Conservation (phyloP, 2,797 vertebrate genomes). For the Echiichthys vipera region DNA sequence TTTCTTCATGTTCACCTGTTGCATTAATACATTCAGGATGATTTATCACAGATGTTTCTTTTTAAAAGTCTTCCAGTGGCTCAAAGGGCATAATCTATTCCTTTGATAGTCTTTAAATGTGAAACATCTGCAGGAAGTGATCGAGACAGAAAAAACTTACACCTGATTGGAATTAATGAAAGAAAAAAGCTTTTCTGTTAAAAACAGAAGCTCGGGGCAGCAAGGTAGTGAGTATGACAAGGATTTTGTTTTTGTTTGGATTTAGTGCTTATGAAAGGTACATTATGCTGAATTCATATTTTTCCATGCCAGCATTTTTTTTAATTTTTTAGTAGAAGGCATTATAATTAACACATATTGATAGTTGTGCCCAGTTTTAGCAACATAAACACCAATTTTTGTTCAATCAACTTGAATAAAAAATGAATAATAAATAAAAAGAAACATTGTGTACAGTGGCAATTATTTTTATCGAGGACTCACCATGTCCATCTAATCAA, state of each 20-base stretch:
- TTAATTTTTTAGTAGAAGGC: background rate
- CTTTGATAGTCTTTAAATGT: conserved; percentile 15
- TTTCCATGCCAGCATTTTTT: background rate
- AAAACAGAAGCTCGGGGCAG: background rate
- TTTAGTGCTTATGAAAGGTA: background rate
- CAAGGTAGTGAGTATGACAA: background rate
- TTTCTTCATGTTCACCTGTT: conserved; percentile 18
- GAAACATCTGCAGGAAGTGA: conserved; percentile 19
- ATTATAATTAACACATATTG: background rate
- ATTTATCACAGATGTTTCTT: conserved; percentile 13
- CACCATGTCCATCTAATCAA: conserved; percentile 43
- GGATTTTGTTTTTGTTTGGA: background rate
- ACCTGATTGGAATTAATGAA: conserved; percentile 7
- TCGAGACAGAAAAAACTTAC: background rate
- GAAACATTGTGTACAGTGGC: background rate
- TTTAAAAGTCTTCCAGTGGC: conserved; percentile 7
- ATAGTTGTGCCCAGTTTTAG: background rate
- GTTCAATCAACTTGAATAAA: conserved; percentile 11
- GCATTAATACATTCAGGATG: background rate
- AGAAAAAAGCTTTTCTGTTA: background rate
- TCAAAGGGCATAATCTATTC: conserved; percentile 14
- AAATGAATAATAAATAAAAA: background rate
- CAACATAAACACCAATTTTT: background rate
- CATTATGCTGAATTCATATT: background rate
- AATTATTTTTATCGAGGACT: conserved; percentile 38